These are phyloP conservation scores for Parasteatoda tepidariorum DNA, from an alignment of 1,140 invertebrate genomes.

Conservation along the genomic window DNA sequence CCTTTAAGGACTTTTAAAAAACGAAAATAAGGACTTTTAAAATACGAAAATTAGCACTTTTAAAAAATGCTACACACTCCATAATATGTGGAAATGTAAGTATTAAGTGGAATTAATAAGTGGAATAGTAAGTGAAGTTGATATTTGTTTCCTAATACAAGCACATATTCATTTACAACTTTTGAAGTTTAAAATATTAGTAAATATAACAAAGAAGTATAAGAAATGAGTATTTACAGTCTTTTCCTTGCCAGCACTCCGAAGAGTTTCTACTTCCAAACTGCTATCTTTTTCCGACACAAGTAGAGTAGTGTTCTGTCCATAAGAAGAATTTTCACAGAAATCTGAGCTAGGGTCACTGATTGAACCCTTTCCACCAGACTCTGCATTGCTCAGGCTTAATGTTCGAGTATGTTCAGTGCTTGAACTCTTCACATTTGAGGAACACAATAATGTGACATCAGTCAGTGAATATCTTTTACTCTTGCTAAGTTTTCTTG, in stretches of 20 bases:
- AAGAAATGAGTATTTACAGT: too few relatives aligned
- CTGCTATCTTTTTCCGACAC: not conserved
- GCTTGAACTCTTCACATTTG: not conserved
- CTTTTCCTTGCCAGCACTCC: not conserved
- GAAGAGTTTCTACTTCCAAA: not conserved
- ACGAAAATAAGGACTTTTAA: too few relatives aligned
- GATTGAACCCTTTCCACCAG: not conserved
- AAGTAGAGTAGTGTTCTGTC: not conserved
- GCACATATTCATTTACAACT: too few relatives aligned
- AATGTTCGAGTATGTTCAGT: not conserved
- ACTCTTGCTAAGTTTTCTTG: constrained; percentile 5
- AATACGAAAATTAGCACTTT: too few relatives aligned
- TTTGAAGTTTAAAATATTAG: too few relatives aligned
- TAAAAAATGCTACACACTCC: too few relatives aligned
- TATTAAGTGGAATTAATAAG: too few relatives aligned
- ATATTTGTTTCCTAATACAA: too few relatives aligned
- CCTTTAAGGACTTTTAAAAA: too few relatives aligned
- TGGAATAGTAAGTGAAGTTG: too few relatives aligned
- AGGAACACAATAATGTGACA: not conserved
- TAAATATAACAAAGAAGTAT: too few relatives aligned
- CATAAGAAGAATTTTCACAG: not conserved
- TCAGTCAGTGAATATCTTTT: constrained; percentile 29
- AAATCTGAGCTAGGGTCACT: constrained; percentile 9
- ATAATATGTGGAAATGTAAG: too few relatives aligned
- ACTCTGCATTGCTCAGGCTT: not conserved